phyloP scores from a whole-genome alignment of 2,888 invertebrate genomes.

The Cryptocheilus praepositus region DNA sequence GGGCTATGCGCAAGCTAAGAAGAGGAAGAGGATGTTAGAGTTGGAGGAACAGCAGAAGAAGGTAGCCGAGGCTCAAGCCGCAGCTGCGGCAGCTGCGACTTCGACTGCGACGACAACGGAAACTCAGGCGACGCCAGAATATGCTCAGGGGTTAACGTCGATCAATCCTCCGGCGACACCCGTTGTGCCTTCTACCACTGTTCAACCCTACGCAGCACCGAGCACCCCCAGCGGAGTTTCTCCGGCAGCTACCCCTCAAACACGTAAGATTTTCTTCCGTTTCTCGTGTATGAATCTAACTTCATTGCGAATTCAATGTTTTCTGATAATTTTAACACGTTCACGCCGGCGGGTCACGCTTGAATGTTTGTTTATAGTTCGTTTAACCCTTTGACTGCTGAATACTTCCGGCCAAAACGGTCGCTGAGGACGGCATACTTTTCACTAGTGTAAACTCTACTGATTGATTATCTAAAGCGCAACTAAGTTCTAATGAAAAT shows the following conservation, averaged over 20 bases:
- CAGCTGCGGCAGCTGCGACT: conserved; percentile 67
- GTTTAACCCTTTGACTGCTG: too few species aligned
- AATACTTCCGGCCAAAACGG: too few species aligned
- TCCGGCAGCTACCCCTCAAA: conserved; percentile 58
- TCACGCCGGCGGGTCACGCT: too few species aligned
- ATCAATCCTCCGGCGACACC: conserved; percentile 77
- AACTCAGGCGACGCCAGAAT: conserved; percentile 83
- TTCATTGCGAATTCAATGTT: too few species aligned
- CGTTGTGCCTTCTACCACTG: conserved; percentile 51
- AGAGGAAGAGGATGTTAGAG: conserved; percentile 87
- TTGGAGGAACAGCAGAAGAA: conserved; percentile 82
- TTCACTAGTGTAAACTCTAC: too few species aligned
- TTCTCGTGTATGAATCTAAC: too few species aligned
- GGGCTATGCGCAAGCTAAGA: conserved; percentile 89
- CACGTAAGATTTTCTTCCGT: conserved; percentile 52
- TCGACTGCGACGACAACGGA: conserved; percentile 65
- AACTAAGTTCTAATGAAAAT: too few species aligned
- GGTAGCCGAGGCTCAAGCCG: conserved; percentile 76
- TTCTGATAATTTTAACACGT: too few species aligned
- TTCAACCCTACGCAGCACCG: conserved; percentile 64
- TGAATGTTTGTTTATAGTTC: too few species aligned
- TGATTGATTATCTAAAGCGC: too few species aligned
- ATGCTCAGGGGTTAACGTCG: conserved; percentile 86
- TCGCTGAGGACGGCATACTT: too few species aligned
- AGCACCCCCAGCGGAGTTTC: conserved; percentile 64